Percentiles rank a stretch among this genome's conserved stretches.
phyloP scores from a whole-genome alignment of 2,113 vertebrate genomes.

The Paramisgurnus dabryanus region DNA sequence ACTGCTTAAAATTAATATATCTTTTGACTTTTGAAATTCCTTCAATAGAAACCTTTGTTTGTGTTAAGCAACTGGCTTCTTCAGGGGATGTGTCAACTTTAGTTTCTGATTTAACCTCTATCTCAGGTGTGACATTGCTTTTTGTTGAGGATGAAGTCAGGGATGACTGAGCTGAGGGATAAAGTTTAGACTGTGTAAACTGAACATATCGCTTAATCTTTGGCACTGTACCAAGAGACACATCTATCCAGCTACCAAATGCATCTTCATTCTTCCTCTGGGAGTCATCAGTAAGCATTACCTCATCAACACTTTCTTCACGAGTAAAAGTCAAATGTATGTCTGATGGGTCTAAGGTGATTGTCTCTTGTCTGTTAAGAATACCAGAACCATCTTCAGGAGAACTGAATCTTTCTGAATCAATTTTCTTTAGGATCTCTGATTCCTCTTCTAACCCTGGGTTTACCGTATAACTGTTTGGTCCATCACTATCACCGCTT shows the following conservation, averaged over 20 bases:
- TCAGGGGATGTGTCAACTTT: background rate
- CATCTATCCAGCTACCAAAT: background rate
- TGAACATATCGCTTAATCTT: slow-evolving; percentile 44
- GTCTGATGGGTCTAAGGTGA: slow-evolving; percentile 50
- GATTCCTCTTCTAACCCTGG: slow-evolving; percentile 49
- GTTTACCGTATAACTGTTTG: slow-evolving; percentile 63
- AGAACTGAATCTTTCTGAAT: slow-evolving; percentile 2
- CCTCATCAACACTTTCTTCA: slow-evolving; percentile 42
- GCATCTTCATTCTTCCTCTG: slow-evolving; percentile 31
- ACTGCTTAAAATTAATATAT: slow-evolving; percentile 31
- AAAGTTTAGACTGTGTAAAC: slow-evolving; percentile 32
- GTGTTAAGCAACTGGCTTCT: background rate
- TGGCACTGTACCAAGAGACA: slow-evolving; percentile 11
- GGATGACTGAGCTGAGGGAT: background rate
- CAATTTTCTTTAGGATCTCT: background rate
- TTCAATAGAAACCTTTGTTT: slow-evolving; percentile 25
- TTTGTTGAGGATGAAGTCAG: background rate
- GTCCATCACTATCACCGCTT: slow-evolving; percentile 61
- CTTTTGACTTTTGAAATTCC: slow-evolving; percentile 26
- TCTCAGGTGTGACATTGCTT: background rate
- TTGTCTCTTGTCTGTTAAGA: slow-evolving; percentile 47
- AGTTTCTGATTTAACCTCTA: slow-evolving; percentile 3
- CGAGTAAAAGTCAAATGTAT: slow-evolving; percentile 37
- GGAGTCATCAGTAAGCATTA: background rate
- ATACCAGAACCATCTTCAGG: slow-evolving; percentile 17